A percentile compares a stretch with the other conserved stretches of the same genome.
Evolutionary conservation across 2,113 vertebrate genomes (phyloP).

Genomic region (Vimba vimba): DNA sequence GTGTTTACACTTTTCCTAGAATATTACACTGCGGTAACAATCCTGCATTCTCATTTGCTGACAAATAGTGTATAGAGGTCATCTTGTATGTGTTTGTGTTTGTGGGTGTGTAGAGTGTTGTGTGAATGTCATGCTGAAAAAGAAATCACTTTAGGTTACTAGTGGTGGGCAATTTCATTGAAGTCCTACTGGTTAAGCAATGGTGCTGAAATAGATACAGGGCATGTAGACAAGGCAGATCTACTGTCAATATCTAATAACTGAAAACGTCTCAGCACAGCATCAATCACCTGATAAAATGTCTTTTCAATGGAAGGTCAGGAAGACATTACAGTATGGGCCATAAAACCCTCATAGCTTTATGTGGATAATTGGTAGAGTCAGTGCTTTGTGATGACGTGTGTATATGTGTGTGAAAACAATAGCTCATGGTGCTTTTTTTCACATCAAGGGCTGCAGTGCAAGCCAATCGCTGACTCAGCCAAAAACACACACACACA

Average conservation of each 20-base stretch:
- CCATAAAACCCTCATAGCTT: slow-evolving; percentile 11
- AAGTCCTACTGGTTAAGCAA: background rate
- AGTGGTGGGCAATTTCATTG: background rate
- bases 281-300: slow-evolving; percentile 19
- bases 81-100: background rate
- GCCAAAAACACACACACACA: slow-evolving; percentile 18
- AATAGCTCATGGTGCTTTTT: slow-evolving; percentile 26
- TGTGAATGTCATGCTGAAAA: background rate
- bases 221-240: background rate
- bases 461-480: slow-evolving; percentile 42
- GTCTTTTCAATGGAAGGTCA: background rate
- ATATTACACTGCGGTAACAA: background rate
- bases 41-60: background rate
- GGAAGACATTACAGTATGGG: slow-evolving; percentile 3
- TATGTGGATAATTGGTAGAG: slow-evolving; percentile 30
- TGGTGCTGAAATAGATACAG: background rate
- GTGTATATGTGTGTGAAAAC: slow-evolving; percentile 23
- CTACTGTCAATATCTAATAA: background rate
- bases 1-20: background rate
- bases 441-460: slow-evolving; percentile 28
- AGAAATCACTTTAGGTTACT: background rate
- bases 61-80: background rate
- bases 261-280: background rate
- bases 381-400: slow-evolving; percentile 10
- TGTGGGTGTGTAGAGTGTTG: background rate